Evolutionary conservation across 1,140 invertebrate genomes (phyloP).

Genomic region (Platyura marginata): DNA sequence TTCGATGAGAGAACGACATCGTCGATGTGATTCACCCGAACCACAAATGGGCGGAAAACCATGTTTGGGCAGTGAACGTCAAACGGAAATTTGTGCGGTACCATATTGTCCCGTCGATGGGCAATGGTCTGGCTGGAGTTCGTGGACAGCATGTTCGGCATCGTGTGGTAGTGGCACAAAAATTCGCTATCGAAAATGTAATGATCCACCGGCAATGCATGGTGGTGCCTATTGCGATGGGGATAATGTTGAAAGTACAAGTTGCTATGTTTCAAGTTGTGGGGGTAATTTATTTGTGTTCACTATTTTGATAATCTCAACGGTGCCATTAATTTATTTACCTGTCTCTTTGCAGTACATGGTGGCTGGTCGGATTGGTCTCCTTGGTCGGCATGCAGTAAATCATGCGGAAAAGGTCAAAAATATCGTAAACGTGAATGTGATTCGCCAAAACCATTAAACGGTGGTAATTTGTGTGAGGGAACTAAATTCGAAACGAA

Average conservation of each 20-base stretch:
- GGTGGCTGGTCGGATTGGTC: slow-evolving; percentile 81
- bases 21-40: slow-evolving; percentile 1
- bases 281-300: too few species aligned
- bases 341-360: slow-evolving; percentile 40
- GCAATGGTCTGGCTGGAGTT: slow-evolving; percentile 53
- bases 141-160: slow-evolving; percentile 36
- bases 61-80: not conserved
- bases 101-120: slow-evolving; percentile 52
- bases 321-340: slow-evolving; percentile 56
- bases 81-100: slow-evolving; percentile 15
- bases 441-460: slow-evolving; percentile 59
- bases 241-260: not conserved
- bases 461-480: slow-evolving; percentile 27
- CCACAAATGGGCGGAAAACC: slow-evolving; percentile 1
- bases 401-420: slow-evolving; percentile 57
- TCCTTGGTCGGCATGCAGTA: slow-evolving; percentile 67
- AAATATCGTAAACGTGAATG: slow-evolving; percentile 63
- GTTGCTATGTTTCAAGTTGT: not conserved
- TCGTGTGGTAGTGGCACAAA: slow-evolving; percentile 25
- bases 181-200: slow-evolving; percentile 47
- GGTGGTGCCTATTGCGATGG: slow-evolving; percentile 49
- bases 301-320: too few species aligned
- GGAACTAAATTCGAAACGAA: not conserved
- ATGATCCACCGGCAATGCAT: slow-evolving; percentile 61
- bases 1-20: not conserved